phyloP scores from a whole-genome alignment of 1,140 invertebrate genomes.

The Eupristina koningsbergeri region DNA sequence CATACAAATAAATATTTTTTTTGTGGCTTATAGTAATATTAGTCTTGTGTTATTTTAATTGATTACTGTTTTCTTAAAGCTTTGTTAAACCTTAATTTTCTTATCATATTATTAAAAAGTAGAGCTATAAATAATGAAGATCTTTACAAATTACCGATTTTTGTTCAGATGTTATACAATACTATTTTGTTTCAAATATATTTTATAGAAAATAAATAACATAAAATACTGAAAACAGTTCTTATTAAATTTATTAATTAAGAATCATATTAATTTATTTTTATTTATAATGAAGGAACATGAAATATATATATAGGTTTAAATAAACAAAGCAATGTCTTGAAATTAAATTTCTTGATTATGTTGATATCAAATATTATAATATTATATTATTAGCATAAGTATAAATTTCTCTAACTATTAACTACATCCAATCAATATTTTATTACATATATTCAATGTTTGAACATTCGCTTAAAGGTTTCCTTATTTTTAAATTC shows the following conservation, averaged over 20 bases:
- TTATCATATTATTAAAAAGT: neutral
- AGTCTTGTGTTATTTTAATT: neutral
- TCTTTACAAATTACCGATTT: neutral
- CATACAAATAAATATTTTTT: neutral
- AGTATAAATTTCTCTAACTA: neutral
- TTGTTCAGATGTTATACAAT: neutral
- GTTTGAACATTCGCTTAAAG: neutral
- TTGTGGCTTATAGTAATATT: neutral
- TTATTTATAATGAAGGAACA: neutral
- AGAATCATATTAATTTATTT: neutral
- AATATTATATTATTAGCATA: neutral
- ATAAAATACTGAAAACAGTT: neutral
- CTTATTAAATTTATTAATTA: neutral
- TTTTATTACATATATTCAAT: neutral
- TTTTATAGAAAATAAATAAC: neutral
- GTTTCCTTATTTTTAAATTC: neutral
- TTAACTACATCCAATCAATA: neutral
- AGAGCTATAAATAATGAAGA: neutral
- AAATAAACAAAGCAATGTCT: neutral
- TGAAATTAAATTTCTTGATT: neutral
- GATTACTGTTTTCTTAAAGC: neutral
- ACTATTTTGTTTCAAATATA: neutral
- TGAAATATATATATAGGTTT: neutral
- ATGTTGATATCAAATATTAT: neutral
- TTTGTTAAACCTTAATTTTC: neutral